A percentile compares a stretch with the other conserved stretches of the same genome.
Evolutionary conservation across 2,113 vertebrate species (phyloP).

Genomic region (Toxotes chatareus): DNA sequence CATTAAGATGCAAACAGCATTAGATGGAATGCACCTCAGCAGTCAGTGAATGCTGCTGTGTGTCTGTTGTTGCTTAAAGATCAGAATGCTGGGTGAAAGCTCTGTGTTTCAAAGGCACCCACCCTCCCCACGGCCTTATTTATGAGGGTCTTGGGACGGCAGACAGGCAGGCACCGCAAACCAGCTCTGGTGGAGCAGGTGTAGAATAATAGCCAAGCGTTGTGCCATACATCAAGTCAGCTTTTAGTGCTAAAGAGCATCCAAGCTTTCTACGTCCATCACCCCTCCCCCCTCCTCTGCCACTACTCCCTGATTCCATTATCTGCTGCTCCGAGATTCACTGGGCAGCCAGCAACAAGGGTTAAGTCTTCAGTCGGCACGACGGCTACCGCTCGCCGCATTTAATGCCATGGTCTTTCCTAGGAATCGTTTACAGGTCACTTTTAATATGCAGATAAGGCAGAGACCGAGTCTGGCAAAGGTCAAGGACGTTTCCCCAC

Average conservation of each 20-base stretch:
- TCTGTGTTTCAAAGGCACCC: conserved; percentile 27
- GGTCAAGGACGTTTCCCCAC: conserved; percentile 71
- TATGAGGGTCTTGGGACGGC: conserved; percentile 59
- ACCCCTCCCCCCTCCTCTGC: conserved; percentile 1
- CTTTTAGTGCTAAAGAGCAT: conserved; percentile 70
- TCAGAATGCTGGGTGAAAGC: conserved; percentile 44
- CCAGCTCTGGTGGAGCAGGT: conserved; percentile 57
- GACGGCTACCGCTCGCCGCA: neutral
- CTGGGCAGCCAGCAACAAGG: conserved; percentile 24
- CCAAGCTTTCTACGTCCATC: conserved; percentile 50
- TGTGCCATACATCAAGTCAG: conserved; percentile 71
- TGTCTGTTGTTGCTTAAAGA: conserved; percentile 47
- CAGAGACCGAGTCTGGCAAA: conserved; percentile 20
- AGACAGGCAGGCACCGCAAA: conserved; percentile 33
- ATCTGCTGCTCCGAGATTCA: conserved; percentile 37
- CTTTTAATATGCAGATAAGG: conserved; percentile 65
- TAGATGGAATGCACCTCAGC: neutral
- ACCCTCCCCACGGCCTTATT: conserved; percentile 58
- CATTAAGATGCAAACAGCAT: conserved; percentile 35
- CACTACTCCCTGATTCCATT: conserved; percentile 41
- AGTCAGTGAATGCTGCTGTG: conserved; percentile 19
- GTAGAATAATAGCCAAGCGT: conserved; percentile 72
- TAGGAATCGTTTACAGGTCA: conserved; percentile 62
- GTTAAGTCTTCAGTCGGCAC: conserved; percentile 37
- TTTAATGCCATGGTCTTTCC: conserved; percentile 26